Base-by-base conservation (phyloP, 2,888 invertebrate species). In the Heliconius hortense region DNA sequence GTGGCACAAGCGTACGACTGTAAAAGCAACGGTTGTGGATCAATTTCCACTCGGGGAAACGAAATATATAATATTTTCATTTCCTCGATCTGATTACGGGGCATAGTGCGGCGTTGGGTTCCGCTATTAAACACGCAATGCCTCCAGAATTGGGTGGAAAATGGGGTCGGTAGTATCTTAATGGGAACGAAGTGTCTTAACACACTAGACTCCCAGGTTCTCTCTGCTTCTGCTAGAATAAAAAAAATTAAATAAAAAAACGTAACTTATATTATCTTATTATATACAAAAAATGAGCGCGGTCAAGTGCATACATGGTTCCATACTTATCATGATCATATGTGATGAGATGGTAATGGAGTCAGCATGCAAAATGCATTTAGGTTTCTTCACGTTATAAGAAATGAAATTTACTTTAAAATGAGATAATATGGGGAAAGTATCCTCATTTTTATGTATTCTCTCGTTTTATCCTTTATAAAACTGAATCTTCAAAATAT, bases 311-410 rank as follows among this genome's bases (percentile, higher is more conserved):
- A 73, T 64, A 78, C 78, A 78, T 75, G 75, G 64, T 62, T 77
- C 62, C 72, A 64, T 71, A 75, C 77, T 78, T 75, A 78, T 2
- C 35, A 35, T 73, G 78, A 73, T 67, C 70, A 75, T 66, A 78
- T 72, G 84, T 28, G 28, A 71, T 71, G 59, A 85, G 86, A 66
- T 66, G 64, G 35, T 90, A 90, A 90, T 90, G 90, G 89, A 89
- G 86, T 89, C 88, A 85, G 82, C 88, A 80, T 89, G 90, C 90
- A 87, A 84, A 87, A 87, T 89, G 87, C 86, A 87, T 88, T 88
- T 87, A 84, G 85, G 69, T 76, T 75, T 70, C 70, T 64, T 70
- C 28, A 73, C 53, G 69, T 70, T 56, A 43, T 72, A 75, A 75
- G 72, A 66, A 66, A 26, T 2, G 64, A 7, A 39, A 66, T 39